A percentile compares a stretch with the other conserved stretches of the same genome.
phyloP scores from a whole-genome alignment of 2,888 invertebrate genomes.

The Theristus sp. region DNA sequence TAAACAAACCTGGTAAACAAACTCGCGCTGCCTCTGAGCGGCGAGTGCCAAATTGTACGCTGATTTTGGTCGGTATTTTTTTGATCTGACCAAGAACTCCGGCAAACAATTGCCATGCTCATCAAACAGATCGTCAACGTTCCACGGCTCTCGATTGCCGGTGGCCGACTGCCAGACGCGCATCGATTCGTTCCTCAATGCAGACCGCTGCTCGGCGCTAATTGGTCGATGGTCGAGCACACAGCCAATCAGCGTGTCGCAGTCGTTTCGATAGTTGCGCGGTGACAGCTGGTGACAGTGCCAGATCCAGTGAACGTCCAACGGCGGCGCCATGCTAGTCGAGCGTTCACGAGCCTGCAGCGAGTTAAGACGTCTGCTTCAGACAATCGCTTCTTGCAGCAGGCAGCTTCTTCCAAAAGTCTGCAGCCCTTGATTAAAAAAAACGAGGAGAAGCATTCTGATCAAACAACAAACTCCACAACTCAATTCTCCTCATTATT shows the following conservation, averaged over 20 bases:
- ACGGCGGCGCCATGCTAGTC: neutral
- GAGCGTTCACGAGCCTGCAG: neutral
- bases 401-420: too few relatives aligned
- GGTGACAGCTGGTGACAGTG: neutral
- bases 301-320: neutral
- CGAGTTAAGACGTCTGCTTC: too few relatives aligned
- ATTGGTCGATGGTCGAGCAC: neutral
- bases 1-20: slow-evolving; percentile 38
- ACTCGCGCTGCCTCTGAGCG: slow-evolving; percentile 33
- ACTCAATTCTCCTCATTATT: too few relatives aligned
- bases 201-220: neutral
- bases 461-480: too few relatives aligned
- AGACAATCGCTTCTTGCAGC: too few relatives aligned
- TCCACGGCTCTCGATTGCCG: neutral
- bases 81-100: too few relatives aligned
- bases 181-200: neutral
- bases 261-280: neutral
- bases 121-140: too few relatives aligned
- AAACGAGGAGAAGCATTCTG: too few relatives aligned
- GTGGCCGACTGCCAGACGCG: neutral
- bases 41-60: slow-evolving; percentile 32
- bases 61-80: slow-evolving; percentile 18
- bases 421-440: too few relatives aligned
- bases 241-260: neutral
- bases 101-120: too few relatives aligned